Conservation (phyloP, 2,113 vertebrate species). For the Zosterops borbonicus region DNA sequence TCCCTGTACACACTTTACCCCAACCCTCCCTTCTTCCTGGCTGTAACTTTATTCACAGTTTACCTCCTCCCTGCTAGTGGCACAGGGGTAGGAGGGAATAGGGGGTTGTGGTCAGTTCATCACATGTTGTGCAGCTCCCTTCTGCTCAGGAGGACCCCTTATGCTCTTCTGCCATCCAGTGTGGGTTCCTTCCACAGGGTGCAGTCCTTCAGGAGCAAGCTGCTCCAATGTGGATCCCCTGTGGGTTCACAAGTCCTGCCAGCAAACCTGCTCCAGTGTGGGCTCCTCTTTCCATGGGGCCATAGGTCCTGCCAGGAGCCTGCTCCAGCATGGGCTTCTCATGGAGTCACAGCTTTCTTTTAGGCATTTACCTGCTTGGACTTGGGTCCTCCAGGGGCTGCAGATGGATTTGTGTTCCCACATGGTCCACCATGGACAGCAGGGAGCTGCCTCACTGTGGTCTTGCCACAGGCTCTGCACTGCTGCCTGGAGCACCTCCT, state of each 20-base stretch:
- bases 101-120: not conserved
- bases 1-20: no score
- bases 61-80: not conserved
- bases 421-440: accelerated
- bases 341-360: not conserved
- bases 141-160: not conserved
- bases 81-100: not conserved
- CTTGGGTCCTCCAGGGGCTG: not conserved
- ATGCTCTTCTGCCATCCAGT: not conserved
- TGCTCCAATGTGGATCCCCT: accelerated
- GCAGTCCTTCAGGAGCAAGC: not conserved
- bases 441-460: not conserved
- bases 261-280: accelerated
- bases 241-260: not conserved
- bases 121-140: not conserved
- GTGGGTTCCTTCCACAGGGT: not conserved
- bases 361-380: not conserved
- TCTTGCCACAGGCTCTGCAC: accelerated
- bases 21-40: accelerated
- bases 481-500: not conserved
- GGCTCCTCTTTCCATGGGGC: not conserved
- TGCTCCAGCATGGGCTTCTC: not conserved
- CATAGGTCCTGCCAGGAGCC: not conserved
- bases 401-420: not conserved
- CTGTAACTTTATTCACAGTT: not conserved